Conservation (phyloP, 2,888 invertebrate species). For the Agriopis aurantiaria region DNA sequence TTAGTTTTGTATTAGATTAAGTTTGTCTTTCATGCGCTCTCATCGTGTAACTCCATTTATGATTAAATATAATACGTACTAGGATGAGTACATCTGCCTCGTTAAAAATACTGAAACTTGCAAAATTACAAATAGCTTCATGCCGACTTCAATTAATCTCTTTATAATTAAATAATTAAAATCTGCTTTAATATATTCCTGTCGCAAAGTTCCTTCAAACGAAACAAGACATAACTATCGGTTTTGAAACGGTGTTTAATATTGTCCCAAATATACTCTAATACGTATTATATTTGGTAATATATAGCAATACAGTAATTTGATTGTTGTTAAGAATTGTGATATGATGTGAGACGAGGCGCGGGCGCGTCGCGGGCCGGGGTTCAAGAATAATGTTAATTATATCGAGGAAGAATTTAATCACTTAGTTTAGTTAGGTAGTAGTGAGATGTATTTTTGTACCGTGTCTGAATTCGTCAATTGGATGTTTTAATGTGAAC, state of each 20-base stretch:
- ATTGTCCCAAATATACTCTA: not conserved
- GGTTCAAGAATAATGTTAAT: conserved; percentile 41
- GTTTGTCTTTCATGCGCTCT: conserved; percentile 51
- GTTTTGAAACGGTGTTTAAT: not conserved
- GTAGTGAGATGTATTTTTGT: conserved; percentile 83
- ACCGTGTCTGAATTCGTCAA: conserved; percentile 73
- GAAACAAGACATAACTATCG: not conserved
- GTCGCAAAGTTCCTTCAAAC: no score
- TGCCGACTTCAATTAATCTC: no score
- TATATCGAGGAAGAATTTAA: conserved; percentile 58
- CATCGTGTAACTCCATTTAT: conserved; percentile 26
- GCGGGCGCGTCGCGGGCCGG: conserved; percentile 66
- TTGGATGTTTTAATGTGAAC: conserved; percentile 60
- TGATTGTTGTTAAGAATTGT: conserved; percentile 73
- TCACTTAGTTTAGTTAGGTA: conserved; percentile 74
- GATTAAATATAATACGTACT: conserved; percentile 11
- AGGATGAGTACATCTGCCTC: not conserved
- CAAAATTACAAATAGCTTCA: no score
- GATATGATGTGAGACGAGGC: conserved; percentile 69
- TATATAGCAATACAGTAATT: conserved; percentile 50
- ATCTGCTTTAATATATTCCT: no score
- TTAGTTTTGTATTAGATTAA: conserved; percentile 64
- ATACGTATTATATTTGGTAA: conserved; percentile 19
- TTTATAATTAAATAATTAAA: no score
- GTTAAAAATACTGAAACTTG: no score